These are phyloP conservation scores for Cotesia typhae DNA, from an alignment of 1,140 invertebrate genomes.

Conservation along the genomic window DNA sequence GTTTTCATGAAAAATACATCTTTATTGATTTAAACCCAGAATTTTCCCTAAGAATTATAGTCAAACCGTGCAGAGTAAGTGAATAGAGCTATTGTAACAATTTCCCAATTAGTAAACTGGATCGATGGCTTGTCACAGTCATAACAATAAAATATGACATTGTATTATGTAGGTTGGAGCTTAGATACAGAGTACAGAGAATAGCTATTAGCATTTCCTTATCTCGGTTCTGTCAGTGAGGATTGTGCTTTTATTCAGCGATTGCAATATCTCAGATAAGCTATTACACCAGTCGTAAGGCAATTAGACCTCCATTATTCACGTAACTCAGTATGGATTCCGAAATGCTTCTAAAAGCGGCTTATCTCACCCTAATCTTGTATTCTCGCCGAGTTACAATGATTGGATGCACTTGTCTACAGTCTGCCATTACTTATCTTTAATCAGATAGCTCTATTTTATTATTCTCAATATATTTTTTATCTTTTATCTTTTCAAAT, in stretches of 20 bases:
- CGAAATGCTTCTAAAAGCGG: constrained; percentile 14
- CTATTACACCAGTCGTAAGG: constrained; percentile 49
- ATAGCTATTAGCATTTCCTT: constrained; percentile 18
- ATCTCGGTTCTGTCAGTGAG: constrained; percentile 18
- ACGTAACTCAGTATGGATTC: constrained; percentile 45
- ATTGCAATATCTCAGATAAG: constrained; percentile 52
- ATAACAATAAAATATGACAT: no score
- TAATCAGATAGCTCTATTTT: constrained; percentile 43
- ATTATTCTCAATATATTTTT: constrained; percentile 40
- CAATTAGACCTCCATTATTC: constrained; percentile 57
- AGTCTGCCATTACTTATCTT: constrained; percentile 51
- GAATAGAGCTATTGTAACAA: neutral
- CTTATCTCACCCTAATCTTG: constrained; percentile 30
- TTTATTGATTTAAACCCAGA: no score
- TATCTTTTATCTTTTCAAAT: neutral
- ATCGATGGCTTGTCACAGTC: no score
- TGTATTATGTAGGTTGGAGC: no score
- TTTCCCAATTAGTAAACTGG: neutral
- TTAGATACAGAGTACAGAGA: no score
- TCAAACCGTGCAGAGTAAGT: no score
- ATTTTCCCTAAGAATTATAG: no score
- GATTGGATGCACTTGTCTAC: constrained; percentile 45
- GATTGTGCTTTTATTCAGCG: constrained; percentile 34
- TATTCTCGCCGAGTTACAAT: constrained; percentile 36
- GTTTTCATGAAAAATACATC: neutral